These are phyloP conservation scores for Eclectus roratus DNA, from an alignment of 2,113 vertebrate species.

Conservation along the genomic window DNA sequence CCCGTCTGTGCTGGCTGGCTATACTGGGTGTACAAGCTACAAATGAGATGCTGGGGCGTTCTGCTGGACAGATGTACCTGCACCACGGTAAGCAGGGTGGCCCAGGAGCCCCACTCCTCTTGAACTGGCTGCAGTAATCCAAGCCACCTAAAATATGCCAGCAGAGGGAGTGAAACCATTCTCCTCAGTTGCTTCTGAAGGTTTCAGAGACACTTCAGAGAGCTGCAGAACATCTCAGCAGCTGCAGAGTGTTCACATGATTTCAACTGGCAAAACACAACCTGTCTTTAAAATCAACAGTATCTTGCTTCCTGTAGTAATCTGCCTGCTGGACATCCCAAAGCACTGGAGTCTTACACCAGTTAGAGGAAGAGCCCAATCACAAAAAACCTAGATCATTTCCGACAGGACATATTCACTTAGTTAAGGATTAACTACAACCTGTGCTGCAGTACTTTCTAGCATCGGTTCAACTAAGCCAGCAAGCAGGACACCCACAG, in stretches of 20 bases:
- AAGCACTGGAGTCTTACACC: background rate
- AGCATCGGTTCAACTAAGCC: background rate
- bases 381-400: background rate
- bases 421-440: background rate
- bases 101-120: background rate
- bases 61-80: background rate
- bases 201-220: background rate
- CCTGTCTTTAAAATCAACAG: background rate
- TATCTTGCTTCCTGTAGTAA: background rate
- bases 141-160: background rate
- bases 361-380: background rate
- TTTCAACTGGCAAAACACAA: background rate
- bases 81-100: background rate
- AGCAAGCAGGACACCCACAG: background rate
- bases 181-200: background rate
- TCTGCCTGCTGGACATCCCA: background rate
- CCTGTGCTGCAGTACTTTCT: background rate
- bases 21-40: background rate
- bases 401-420: background rate
- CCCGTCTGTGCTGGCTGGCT: background rate
- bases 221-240: background rate
- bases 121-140: background rate
- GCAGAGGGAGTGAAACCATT: constrained; percentile 35
- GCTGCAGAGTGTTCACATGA: background rate
- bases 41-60: background rate